Evolutionary conservation across 2,113 vertebrate genomes (phyloP).

Genomic region (Tyto alba): DNA sequence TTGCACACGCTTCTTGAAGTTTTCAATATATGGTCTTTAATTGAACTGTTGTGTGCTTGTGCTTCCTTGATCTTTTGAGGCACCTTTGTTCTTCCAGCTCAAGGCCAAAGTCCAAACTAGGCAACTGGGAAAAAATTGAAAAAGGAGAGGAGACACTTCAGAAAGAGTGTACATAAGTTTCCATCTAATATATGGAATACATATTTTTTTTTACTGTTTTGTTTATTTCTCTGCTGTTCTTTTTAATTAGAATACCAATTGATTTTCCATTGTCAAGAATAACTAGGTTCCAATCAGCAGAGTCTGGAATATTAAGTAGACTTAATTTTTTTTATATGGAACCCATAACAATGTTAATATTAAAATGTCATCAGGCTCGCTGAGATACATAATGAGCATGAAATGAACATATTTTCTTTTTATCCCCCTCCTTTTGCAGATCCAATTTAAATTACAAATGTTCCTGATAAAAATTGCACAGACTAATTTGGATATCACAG

Average conservation of each 20-base stretch:
- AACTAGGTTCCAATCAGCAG: constrained; percentile 29
- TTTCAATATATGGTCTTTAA: neutral
- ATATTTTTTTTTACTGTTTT: neutral
- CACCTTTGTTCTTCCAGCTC: neutral
- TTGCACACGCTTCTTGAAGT: neutral
- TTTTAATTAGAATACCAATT: constrained; percentile 42
- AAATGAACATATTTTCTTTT: constrained; percentile 43
- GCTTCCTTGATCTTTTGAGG: neutral
- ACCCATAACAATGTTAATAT: constrained; percentile 51
- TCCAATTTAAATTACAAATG: constrained; percentile 68
- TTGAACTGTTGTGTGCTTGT: neutral
- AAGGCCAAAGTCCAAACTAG: neutral
- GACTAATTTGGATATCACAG: constrained; percentile 45
- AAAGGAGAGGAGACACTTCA: neutral
- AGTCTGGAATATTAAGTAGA: constrained; percentile 43
- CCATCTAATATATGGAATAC: neutral
- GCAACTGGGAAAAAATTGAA: neutral
- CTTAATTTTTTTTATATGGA: constrained; percentile 31
- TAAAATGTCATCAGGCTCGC: constrained; percentile 57
- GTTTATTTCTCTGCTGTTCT: constrained; percentile 32
- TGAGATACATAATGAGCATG: constrained; percentile 59
- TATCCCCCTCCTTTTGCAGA: neutral
- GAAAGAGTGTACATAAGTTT: neutral
- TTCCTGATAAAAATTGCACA: constrained; percentile 42
- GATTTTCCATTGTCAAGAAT: constrained; percentile 46